A percentile compares a stretch with the other conserved stretches of the same genome.
phyloP scores from a whole-genome alignment of 2,113 vertebrate species.

The Machaerirhynchus nigripectus region DNA sequence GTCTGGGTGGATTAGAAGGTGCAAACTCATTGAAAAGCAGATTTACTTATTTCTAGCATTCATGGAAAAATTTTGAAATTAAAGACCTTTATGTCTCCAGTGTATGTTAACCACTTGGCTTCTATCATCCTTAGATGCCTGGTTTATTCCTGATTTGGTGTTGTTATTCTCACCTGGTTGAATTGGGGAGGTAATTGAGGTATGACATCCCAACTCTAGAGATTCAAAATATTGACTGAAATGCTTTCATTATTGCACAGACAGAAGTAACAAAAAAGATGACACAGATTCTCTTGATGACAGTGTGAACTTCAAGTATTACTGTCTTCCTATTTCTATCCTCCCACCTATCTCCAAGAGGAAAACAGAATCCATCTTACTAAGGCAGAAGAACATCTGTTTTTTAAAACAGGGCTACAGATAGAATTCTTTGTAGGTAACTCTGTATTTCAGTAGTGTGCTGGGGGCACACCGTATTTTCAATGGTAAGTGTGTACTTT shows the following conservation, averaged over 20 bases:
- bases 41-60: neutral
- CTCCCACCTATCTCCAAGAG: neutral
- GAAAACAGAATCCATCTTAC: neutral
- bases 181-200: neutral
- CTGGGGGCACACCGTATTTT: neutral
- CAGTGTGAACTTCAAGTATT: neutral
- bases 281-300: neutral
- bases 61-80: neutral
- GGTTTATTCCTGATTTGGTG: neutral
- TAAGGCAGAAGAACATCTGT: neutral
- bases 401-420: neutral
- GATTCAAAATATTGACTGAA: neutral
- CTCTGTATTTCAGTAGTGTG: neutral
- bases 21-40: neutral
- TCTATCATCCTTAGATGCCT: neutral
- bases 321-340: neutral
- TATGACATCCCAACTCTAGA: neutral
- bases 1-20: fast-evolving
- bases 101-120: neutral
- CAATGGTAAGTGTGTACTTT: neutral
- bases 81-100: neutral
- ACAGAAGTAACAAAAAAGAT: neutral
- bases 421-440: neutral
- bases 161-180: neutral
- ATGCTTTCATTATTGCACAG: neutral